phyloP scores from a whole-genome alignment of 2,888 invertebrate species.

The Boloria selene region DNA sequence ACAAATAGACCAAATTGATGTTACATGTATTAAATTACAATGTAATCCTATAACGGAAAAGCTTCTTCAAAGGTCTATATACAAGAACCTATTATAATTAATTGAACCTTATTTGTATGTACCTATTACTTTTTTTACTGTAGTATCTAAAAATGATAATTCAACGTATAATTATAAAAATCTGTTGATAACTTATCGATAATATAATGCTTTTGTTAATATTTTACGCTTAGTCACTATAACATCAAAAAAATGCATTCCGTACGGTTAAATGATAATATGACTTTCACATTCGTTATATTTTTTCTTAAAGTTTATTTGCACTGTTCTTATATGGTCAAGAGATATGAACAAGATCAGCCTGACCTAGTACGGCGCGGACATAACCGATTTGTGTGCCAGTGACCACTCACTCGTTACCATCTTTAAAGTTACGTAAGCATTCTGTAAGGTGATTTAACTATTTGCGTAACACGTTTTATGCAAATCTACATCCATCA shows the following conservation, averaged over 20 bases:
- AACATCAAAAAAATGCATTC: slow-evolving; percentile 3
- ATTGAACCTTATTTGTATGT: too few species aligned
- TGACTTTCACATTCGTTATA: slow-evolving; percentile 32
- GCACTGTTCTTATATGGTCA: slow-evolving; percentile 41
- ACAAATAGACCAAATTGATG: slow-evolving; percentile 24
- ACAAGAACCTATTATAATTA: too few species aligned
- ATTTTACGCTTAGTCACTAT: slow-evolving; percentile 17
- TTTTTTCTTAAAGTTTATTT: slow-evolving; percentile 18
- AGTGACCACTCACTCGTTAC: slow-evolving; percentile 50
- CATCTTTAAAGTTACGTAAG: slow-evolving; percentile 57
- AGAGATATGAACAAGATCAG: slow-evolving; percentile 48
- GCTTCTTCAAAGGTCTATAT: too few species aligned
- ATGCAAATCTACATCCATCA: slow-evolving; percentile 5
- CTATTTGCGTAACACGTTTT: slow-evolving; percentile 51
- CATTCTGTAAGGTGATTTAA: slow-evolving; percentile 56
- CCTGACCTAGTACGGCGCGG: slow-evolving; percentile 55
- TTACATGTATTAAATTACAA: not conserved
- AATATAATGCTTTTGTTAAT: slow-evolving; percentile 10
- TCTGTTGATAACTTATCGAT: not conserved
- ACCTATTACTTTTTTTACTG: too few species aligned
- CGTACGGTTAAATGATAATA: slow-evolving; percentile 16
- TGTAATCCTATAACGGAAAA: not conserved
- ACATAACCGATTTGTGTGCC: slow-evolving; percentile 57
- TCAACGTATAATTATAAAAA: too few species aligned
- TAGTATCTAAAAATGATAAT: too few species aligned